Evolutionary conservation across 2,888 invertebrate species (phyloP), one percentile per base, ranked within the genome.

Genomic region (Megastigmus dorsalis): DNA sequence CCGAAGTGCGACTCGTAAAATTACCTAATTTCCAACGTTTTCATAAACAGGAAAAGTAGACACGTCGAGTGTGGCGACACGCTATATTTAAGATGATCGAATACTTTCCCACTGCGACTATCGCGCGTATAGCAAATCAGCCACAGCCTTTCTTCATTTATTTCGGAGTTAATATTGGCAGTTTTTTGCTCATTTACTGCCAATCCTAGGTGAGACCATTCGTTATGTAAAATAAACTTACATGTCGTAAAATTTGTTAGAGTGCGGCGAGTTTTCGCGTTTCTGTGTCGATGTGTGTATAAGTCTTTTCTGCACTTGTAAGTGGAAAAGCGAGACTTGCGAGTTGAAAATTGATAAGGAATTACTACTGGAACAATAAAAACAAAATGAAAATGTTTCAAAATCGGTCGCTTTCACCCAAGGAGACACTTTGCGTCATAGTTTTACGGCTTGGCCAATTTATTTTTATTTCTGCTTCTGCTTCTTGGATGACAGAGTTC

Each of bases 11-110:
- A 9, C 13, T 38, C 45, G n/a, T 45, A 55, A 55, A 67, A 55
- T 66, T 55, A 55, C 23, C 28, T 63, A 54, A 63, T 63, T 63
- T 30, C 54, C 48, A 13, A 54, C 36, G n/a, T 63, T 55, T 55
- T 54, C 36, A 54, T 55, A 63, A 63, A 36, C 55, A 36, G 36
- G 54, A 23, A 38, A 70, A 26, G 20, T 15, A 26, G n/a, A 28
- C 30, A 15, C 15, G 7, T 54, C 26, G 0, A 20, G 1, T 10
- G 30, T 13, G 15, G 1, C n/a, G 1, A n/a, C 9, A 18, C 0
- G 28, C 9, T 9, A 18, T 26, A 26, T n/a, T 7, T 15, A 4
- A 5, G 20, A n/a, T n/a, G 26, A 59, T 3, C 26, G 7, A n/a
- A n/a, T n/a, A n/a, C n/a, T n/a, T n/a, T n/a, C n/a, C n/a, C n/a